phyloP scores from a whole-genome alignment of 2,113 vertebrate genomes.

The Struthio camelus region DNA sequence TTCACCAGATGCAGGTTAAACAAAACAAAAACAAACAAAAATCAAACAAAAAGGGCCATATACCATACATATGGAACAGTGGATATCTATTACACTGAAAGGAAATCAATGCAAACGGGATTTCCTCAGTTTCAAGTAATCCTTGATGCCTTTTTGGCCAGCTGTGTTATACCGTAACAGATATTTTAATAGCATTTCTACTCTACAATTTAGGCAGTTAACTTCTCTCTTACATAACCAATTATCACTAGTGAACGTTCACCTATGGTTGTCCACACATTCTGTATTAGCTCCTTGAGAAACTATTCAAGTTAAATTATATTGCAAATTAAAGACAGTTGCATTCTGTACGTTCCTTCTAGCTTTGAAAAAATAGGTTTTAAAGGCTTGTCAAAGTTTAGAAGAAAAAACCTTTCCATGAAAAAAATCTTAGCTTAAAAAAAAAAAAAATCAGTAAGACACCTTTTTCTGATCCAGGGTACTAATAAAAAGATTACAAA shows the following conservation, averaged over 20 bases:
- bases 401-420: constrained; percentile 64
- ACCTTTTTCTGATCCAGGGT: constrained; percentile 56
- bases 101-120: constrained; percentile 59
- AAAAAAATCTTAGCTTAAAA: constrained; percentile 70
- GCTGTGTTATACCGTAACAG: constrained; percentile 44
- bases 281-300: constrained; percentile 62
- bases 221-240: constrained; percentile 52
- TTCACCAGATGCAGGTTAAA: constrained; percentile 7
- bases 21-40: accelerated
- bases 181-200: constrained; percentile 53
- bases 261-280: constrained; percentile 65
- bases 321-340: constrained; percentile 48
- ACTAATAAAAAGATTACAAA: constrained; percentile 73
- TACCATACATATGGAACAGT: constrained; percentile 15
- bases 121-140: constrained; percentile 67
- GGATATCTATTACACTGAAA: constrained; percentile 43
- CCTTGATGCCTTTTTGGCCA: constrained; percentile 57
- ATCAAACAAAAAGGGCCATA: not conserved
- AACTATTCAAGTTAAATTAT: constrained; percentile 69
- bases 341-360: constrained; percentile 63
- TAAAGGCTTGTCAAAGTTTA: constrained; percentile 69
- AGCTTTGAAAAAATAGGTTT: constrained; percentile 71
- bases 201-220: constrained; percentile 55
- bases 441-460: constrained; percentile 75
- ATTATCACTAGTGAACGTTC: constrained; percentile 63